Base-by-base conservation (phyloP, 2,113 vertebrate genomes). In the Labeo rohita region DNA sequence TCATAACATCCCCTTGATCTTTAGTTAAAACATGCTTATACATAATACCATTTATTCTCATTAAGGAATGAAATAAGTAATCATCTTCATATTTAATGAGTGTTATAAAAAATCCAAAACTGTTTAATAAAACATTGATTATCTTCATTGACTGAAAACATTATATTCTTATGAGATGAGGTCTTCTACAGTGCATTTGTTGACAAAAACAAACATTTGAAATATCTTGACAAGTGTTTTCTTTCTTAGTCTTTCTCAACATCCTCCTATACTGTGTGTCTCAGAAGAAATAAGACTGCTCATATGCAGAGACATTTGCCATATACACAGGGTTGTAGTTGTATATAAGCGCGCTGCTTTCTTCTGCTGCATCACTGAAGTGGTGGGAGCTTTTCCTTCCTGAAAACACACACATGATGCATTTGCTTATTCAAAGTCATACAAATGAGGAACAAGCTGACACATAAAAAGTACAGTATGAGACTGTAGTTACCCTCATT, bases 361-460 rank as follows among this genome's bases (percentile, higher is more conserved):
- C 95, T 83, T 95, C 94, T 23, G 91, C 88, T 11, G 65, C 88
- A 70, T 78, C 88, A 83, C 88, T 84, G 80, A 95, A 96, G 21
- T 78, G 90, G 90, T 95, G 95, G 5, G 89, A 91, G 91, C 93
- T 96, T 89, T 65, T 95, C 88, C 94, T 93, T 80, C 93, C 95
- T 96, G 59, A 86, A 93, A 61, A 92, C 83, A 89, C 68, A 86
- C 21, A 90, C 47, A 90, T 5, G 63, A 80, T 72, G 36, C 7
- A 72, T 72, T 43, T 72, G 2, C 45, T 73, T 8, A 73, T 45
- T 36, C 18, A 23, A 68, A 49, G 12, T 23, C 21, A 74, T 23
- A 2, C 45, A 49, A 50, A 49, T 36, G 2, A 18, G 15, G 50
- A 47, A 72, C 50, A 23, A 75, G 11, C 21, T 15, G 23, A 50